phyloP scores from a whole-genome alignment of 2,888 invertebrate species.

The Acronicta aceris region DNA sequence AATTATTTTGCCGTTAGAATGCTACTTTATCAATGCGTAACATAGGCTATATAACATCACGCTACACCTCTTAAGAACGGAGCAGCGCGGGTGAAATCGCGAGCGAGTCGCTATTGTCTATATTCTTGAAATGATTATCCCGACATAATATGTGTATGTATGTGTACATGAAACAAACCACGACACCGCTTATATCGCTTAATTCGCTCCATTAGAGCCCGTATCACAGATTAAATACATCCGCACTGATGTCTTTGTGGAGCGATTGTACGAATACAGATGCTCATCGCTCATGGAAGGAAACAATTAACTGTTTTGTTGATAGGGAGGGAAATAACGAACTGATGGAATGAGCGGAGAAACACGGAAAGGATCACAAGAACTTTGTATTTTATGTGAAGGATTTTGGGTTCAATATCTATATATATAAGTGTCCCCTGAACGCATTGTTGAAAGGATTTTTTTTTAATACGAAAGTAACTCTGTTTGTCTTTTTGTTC shows the following conservation, averaged over 20 bases:
- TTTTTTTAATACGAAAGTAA: no score
- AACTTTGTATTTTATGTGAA: no score
- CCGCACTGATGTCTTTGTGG: constrained; percentile 66
- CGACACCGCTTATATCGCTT: constrained; percentile 59
- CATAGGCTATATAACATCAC: no score
- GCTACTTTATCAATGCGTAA: no score
- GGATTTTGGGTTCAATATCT: no score
- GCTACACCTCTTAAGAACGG: no score
- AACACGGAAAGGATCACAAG: not conserved
- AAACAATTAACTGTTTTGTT: constrained; percentile 52
- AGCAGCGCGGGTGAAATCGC: no score
- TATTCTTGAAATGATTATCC: constrained; percentile 6
- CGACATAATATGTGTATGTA: constrained; percentile 21
- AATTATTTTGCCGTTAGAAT: no score
- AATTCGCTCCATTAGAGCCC: constrained; percentile 82
- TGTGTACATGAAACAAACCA: constrained; percentile 51
- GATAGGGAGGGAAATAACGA: constrained; percentile 34
- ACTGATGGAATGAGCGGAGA: constrained; percentile 24
- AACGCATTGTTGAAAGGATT: no score
- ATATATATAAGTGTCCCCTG: no score
- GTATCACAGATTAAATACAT: constrained; percentile 83
- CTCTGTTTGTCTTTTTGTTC: no score
- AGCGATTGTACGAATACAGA: constrained; percentile 42
- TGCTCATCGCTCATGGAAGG: constrained; percentile 44
- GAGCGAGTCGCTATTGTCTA: no score